A percentile compares a stretch with the other conserved stretches of the same genome.
Conservation (phyloP, 37 sponge, comb jelly and placozoan genomes). For the Halisarca cf. caerulea region DNA sequence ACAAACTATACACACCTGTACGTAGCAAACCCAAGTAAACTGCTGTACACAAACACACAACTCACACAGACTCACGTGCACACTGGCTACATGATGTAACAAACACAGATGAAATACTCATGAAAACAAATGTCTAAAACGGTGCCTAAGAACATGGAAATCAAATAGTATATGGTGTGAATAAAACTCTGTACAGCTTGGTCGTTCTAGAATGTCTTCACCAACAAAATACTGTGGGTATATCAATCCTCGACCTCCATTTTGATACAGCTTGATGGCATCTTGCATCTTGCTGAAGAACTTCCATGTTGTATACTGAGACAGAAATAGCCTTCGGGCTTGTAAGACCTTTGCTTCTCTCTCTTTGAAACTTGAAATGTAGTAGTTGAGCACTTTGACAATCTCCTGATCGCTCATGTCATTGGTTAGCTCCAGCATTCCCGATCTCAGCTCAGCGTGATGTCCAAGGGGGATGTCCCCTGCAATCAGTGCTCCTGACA, state of each 20-base stretch:
- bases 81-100: not conserved
- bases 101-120: not conserved
- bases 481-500: slow-evolving; percentile 31
- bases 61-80: too few species aligned
- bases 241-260: not conserved
- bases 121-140: not conserved
- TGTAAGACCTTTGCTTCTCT: not conserved
- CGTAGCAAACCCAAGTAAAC: not conserved
- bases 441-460: slow-evolving; percentile 3
- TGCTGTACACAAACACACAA: not conserved
- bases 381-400: not conserved
- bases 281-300: slow-evolving; percentile 9
- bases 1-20: not conserved
- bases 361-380: not conserved
- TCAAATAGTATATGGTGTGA: not conserved
- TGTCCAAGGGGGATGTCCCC: slow-evolving; percentile 39
- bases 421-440: slow-evolving; percentile 8
- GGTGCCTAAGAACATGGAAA: not conserved
- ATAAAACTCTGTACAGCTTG: slow-evolving; percentile 17
- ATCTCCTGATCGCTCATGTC: slow-evolving; percentile 17
- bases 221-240: slow-evolving; percentile 16
- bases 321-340: slow-evolving; percentile 18
- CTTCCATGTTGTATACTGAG: slow-evolving; percentile 23
- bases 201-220: slow-evolving; percentile 1
- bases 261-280: not conserved